Percentiles rank a stretch among this genome's conserved stretches.
Conservation (phyloP, 1,140 invertebrate species). For the Euura saliciscinereae region DNA sequence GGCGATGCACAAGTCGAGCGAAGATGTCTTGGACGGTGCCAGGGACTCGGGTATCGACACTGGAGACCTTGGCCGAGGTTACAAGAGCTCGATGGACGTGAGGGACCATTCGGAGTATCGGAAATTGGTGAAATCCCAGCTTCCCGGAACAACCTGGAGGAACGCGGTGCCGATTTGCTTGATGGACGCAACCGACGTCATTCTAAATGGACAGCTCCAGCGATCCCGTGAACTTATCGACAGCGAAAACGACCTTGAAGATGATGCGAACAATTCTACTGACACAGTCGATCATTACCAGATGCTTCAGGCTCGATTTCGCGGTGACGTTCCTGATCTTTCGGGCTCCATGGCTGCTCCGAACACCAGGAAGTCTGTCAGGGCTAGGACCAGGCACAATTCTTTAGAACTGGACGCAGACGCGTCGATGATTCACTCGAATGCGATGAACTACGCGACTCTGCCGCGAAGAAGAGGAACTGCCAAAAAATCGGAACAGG, state of each 20-base stretch:
- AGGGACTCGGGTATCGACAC: conserved; percentile 19
- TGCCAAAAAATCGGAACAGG: conserved; percentile 29
- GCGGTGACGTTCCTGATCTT: neutral
- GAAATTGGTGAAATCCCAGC: too few relatives aligned
- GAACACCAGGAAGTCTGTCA: neutral
- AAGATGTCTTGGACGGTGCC: conserved; percentile 45
- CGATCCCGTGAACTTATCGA: conserved; percentile 20
- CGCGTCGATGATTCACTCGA: neutral
- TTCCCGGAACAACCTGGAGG: neutral
- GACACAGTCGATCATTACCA: conserved; percentile 2
- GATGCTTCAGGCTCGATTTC: conserved; percentile 3
- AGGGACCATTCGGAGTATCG: conserved; percentile 16
- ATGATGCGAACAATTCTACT: neutral
- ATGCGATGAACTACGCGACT: conserved; percentile 38
- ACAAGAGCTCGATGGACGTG: conserved; percentile 34
- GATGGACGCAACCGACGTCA: conserved; percentile 50
- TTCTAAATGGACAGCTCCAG: conserved; percentile 37
- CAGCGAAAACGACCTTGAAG: neutral
- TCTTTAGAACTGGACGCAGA: conserved; percentile 35
- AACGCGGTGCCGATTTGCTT: conserved; percentile 26
- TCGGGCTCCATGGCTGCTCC: neutral
- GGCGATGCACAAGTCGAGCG: conserved; percentile 47
- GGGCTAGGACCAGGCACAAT: conserved; percentile 43
- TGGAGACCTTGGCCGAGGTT: conserved; percentile 26
- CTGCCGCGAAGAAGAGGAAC: conserved; percentile 40